phyloP scores from a whole-genome alignment of 37 sponge, comb jelly and placozoan species.

The Cladorhizidae sp. region DNA sequence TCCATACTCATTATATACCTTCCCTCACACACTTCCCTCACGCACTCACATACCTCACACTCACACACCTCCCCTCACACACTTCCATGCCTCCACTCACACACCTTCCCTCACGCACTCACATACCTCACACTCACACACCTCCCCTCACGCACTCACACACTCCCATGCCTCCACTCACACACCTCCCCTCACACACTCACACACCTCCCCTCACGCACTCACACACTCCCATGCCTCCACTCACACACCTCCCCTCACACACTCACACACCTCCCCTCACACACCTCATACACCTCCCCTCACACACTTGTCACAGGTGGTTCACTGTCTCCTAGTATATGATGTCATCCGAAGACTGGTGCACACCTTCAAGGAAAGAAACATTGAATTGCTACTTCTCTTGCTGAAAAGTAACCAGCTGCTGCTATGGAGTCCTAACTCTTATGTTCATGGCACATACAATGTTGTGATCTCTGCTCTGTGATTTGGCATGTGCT shows the following conservation, averaged over 20 bases:
- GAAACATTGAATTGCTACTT: slow-evolving; percentile 89
- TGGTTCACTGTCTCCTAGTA: slow-evolving; percentile 77
- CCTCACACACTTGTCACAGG: slow-evolving; percentile 27
- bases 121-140: neutral
- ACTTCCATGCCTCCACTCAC: neutral
- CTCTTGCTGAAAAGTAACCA: slow-evolving; percentile 71
- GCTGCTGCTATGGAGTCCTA: neutral
- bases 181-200: no score
- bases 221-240: no score
- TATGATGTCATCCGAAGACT: slow-evolving; percentile 85
- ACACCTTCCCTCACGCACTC: no score
- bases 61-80: no score
- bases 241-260: neutral
- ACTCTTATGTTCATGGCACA: neutral
- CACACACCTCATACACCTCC: neutral
- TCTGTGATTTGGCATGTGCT: no score
- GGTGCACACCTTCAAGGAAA: slow-evolving; percentile 71
- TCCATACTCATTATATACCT: no score
- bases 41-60: no score
- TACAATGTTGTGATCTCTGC: neutral
- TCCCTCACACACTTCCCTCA: no score
- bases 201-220: no score
- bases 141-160: no score
- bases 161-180: no score
- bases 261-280: neutral